These are phyloP conservation scores for Coptodon rendalli DNA, from an alignment of 2,113 vertebrate genomes.

Conservation along the genomic window DNA sequence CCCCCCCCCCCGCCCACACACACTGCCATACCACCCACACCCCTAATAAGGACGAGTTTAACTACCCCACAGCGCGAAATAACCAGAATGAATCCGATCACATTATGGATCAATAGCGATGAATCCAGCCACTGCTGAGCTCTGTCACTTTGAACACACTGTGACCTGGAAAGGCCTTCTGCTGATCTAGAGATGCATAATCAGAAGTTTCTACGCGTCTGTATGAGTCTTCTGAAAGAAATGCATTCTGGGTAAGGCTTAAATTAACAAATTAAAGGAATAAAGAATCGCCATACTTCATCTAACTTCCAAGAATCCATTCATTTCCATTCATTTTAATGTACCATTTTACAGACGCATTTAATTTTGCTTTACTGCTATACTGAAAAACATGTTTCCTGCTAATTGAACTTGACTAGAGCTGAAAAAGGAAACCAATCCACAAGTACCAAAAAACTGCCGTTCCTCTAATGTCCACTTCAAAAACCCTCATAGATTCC, in stretches of 20 bases:
- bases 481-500: not conserved
- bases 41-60: not conserved
- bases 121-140: not conserved
- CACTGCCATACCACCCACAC: not conserved
- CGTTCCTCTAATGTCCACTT: not conserved
- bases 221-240: not conserved
- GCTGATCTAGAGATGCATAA: not conserved
- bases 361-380: not conserved
- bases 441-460: not conserved
- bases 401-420: not conserved
- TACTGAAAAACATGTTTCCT: not conserved
- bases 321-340: not conserved
- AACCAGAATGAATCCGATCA: slow-evolving; percentile 24
- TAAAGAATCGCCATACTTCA: not conserved
- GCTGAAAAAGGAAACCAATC: not conserved
- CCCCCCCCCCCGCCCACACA: not conserved
- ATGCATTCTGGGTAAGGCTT: not conserved
- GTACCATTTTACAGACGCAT: not conserved
- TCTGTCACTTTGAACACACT: not conserved
- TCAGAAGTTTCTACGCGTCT: not conserved
- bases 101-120: slow-evolving; percentile 47
- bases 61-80: not conserved
- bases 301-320: not conserved
- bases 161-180: not conserved
- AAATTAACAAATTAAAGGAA: not conserved